Evolutionary conservation across 2,888 invertebrate species (phyloP).

Genomic region (Tridacna crocea): DNA sequence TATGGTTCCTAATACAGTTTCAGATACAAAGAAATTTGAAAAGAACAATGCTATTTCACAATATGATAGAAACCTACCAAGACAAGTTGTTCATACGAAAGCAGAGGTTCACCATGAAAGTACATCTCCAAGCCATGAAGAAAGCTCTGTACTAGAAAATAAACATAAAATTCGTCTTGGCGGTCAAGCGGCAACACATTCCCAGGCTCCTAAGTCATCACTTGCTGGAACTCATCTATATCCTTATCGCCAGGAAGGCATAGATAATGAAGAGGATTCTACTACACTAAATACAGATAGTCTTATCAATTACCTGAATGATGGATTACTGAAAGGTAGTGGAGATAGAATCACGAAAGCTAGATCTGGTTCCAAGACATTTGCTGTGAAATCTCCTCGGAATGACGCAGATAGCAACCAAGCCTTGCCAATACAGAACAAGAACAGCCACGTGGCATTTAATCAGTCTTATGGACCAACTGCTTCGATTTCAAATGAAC

Average conservation of each 20-base stretch:
- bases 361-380: no score
- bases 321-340: background rate
- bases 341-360: background rate
- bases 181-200: no score
- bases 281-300: constrained; percentile 25
- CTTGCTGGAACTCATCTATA: no score
- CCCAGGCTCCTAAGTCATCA: no score
- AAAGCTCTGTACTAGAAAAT: background rate
- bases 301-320: constrained; percentile 6
- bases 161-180: no score
- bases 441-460: background rate
- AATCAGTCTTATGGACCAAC: background rate
- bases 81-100: background rate
- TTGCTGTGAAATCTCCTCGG: no score
- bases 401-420: background rate
- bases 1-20: background rate
- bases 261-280: background rate
- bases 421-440: background rate
- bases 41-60: background rate
- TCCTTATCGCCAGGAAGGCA: no score
- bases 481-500: no score
- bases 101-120: constrained; percentile 8
- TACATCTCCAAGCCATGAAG: background rate
- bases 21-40: background rate
- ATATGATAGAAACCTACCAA: background rate